A percentile compares a stretch with the other conserved stretches of the same genome.
phyloP scores from a whole-genome alignment of 2,113 vertebrate species.

The Isichthys henryi region DNA sequence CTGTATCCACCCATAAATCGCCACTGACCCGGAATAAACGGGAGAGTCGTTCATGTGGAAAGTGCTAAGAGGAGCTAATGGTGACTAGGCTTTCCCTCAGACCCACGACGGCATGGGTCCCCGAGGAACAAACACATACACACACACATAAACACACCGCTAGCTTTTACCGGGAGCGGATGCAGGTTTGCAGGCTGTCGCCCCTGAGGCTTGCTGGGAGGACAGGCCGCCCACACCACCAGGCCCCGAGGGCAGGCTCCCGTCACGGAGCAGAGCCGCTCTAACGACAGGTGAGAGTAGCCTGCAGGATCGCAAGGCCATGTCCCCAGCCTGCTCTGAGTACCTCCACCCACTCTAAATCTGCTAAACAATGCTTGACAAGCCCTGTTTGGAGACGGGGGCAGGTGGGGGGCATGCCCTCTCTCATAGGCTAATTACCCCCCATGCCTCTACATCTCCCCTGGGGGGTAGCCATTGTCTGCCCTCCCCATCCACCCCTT shows the following conservation, averaged over 20 bases:
- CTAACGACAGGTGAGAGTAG: background rate
- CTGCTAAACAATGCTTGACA: background rate
- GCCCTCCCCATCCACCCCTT: background rate
- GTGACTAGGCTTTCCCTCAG: conserved; percentile 38
- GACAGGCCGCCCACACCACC: background rate
- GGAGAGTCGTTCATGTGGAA: conserved; percentile 18
- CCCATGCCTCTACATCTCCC: background rate
- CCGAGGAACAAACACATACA: conserved; percentile 48
- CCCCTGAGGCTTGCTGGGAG: background rate
- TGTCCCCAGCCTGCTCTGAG: background rate
- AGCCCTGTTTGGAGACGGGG: background rate
- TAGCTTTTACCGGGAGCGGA: background rate
- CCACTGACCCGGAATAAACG: conserved; percentile 44
- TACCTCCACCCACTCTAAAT: background rate
- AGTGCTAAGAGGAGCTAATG: conserved; percentile 27
- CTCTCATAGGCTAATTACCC: background rate
- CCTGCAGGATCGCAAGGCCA: background rate
- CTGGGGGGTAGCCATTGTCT: background rate
- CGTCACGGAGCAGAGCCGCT: background rate
- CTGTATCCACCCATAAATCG: conserved; percentile 23
- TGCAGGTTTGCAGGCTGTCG: background rate
- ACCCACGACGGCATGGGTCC: conserved; percentile 26
- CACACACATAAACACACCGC: background rate
- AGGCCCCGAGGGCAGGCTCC: background rate
- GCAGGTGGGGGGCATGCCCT: background rate